These are phyloP conservation scores for Vireo griseus DNA, from an alignment of 2,797 vertebrate genomes.

Conservation along the genomic window DNA sequence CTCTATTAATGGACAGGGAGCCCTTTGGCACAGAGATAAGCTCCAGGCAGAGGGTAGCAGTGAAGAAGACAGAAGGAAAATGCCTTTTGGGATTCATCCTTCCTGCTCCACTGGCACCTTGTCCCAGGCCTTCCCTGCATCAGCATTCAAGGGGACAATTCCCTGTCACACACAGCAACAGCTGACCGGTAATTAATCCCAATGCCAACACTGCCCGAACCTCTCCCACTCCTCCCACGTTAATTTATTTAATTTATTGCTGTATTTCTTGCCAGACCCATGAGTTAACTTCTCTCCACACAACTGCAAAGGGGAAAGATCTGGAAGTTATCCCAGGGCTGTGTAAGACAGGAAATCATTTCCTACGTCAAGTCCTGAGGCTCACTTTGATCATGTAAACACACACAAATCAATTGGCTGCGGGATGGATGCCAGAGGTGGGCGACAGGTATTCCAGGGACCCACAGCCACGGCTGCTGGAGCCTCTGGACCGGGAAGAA, in stretches of 20 bases:
- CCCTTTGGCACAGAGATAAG: background rate
- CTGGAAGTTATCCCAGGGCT: conserved; percentile 14
- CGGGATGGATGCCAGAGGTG: background rate
- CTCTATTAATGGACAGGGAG: background rate
- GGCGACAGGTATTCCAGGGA: background rate
- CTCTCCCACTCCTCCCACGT: background rate
- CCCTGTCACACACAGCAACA: background rate
- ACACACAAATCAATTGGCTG: background rate
- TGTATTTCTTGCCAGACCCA: background rate
- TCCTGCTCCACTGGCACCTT: background rate
- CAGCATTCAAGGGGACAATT: background rate
- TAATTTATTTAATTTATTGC: conserved; percentile 46
- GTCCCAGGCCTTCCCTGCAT: background rate
- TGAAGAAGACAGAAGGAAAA: background rate
- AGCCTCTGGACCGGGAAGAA: background rate
- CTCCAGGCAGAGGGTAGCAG: background rate
- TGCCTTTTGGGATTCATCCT: background rate
- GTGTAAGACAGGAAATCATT: conserved; percentile 28
- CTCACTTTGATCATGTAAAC: background rate
- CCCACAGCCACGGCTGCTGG: background rate
- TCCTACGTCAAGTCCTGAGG: background rate
- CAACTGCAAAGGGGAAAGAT: background rate
- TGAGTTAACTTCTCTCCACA: background rate
- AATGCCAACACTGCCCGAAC: background rate
- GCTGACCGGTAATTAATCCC: conserved; percentile 15